These are phyloP conservation scores for Trachemys scripta DNA, from an alignment of 2,113 vertebrate genomes.

Conservation along the genomic window DNA sequence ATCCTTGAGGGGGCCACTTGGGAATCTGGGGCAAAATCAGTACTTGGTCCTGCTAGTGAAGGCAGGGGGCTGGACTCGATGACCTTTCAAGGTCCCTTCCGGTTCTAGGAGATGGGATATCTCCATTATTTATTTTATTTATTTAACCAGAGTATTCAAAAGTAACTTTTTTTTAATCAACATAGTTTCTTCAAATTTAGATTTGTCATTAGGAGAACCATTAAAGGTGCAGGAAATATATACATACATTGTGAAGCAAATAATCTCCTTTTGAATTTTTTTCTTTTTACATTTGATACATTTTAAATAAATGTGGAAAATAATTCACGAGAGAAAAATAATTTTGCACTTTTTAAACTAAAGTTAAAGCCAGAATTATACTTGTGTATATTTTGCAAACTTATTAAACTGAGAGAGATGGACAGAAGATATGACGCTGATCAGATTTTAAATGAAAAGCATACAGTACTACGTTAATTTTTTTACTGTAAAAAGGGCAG, in stretches of 20 bases:
- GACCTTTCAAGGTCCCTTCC: too few relatives aligned
- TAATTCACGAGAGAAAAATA: neutral
- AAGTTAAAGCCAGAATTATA: neutral
- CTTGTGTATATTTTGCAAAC: conserved; percentile 2
- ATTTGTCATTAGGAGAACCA: neutral
- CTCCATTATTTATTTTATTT: too few relatives aligned
- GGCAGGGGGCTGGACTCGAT: too few relatives aligned
- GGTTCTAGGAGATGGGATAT: too few relatives aligned
- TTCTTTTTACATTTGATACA: neutral
- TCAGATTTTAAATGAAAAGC: neutral
- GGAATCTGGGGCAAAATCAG: too few relatives aligned
- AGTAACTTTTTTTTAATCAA: conserved; percentile 4
- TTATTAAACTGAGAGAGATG: neutral
- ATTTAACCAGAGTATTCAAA: conserved; percentile 25
- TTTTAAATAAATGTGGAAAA: neutral
- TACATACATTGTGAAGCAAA: neutral
- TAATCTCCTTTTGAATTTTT: neutral
- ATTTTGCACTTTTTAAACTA: neutral
- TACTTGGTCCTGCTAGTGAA: too few relatives aligned
- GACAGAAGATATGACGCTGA: neutral
- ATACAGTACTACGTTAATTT: conserved; percentile 13
- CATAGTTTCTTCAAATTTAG: conserved; percentile 17
- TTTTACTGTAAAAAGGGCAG: neutral
- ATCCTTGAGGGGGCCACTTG: too few relatives aligned
- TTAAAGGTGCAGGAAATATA: neutral